Percentiles rank a stretch among this genome's conserved stretches.
phyloP scores from a whole-genome alignment of 2,113 vertebrate species.

The Coreoperca whiteheadi region DNA sequence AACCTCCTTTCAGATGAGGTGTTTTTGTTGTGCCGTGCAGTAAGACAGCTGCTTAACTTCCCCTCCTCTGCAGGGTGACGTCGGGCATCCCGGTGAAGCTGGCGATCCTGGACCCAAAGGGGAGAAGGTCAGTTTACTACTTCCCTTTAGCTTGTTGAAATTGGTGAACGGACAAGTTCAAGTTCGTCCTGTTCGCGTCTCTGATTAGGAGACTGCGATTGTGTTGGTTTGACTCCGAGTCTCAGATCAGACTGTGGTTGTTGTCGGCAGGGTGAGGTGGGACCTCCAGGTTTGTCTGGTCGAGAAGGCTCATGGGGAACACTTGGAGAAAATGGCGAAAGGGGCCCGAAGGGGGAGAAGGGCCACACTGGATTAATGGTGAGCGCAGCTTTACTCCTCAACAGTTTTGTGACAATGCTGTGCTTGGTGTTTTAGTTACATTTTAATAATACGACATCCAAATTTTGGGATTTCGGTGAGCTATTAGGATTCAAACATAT shows the following conservation, averaged over 20 bases:
- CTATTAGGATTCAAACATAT: background rate
- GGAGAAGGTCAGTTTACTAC: constrained; percentile 80
- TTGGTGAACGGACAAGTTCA: background rate
- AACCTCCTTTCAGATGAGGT: background rate
- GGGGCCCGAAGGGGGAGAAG: constrained; percentile 87
- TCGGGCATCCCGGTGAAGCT: constrained; percentile 79
- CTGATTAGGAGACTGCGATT: background rate
- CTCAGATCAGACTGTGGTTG: constrained; percentile 21
- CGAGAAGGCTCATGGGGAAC: constrained; percentile 83
- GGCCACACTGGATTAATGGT: constrained; percentile 86
- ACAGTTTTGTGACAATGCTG: background rate
- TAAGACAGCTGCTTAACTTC: background rate
- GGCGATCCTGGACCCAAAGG: constrained; percentile 84
- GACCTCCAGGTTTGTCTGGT: constrained; percentile 83
- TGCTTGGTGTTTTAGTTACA: background rate
- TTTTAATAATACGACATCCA: background rate
- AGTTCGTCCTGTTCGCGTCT: background rate
- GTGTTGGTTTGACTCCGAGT: background rate
- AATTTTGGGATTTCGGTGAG: background rate
- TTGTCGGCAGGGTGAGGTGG: constrained; percentile 83
- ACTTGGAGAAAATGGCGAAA: constrained; percentile 79
- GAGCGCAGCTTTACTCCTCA: constrained; percentile 47
- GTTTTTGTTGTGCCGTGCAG: background rate
- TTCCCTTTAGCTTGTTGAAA: background rate
- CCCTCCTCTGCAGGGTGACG: constrained; percentile 76